These are phyloP conservation scores for Tetrax tetrax DNA, from an alignment of 2,113 vertebrate species.

Conservation along the genomic window DNA sequence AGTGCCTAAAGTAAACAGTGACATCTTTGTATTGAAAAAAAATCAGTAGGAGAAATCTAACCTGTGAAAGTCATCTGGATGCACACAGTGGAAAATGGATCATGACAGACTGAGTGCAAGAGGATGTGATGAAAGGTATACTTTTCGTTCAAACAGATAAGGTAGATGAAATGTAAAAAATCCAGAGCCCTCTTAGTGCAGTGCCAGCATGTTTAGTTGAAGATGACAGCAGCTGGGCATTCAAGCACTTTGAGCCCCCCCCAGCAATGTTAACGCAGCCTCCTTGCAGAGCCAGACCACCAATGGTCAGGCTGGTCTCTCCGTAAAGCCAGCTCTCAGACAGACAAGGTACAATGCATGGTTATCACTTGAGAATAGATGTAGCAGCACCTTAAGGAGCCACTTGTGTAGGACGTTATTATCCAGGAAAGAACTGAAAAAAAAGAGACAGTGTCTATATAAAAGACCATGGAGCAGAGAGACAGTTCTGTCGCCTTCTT, in stretches of 20 bases:
- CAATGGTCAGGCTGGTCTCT: background rate
- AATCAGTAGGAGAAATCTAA: background rate
- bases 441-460: background rate
- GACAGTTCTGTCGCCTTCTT: background rate
- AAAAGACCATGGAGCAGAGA: background rate
- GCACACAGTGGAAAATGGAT: constrained; percentile 28
- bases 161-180: background rate
- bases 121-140: background rate
- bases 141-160: background rate
- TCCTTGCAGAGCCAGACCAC: background rate
- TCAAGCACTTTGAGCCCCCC: background rate
- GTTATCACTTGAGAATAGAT: background rate
- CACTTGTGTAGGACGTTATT: background rate
- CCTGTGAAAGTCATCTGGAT: constrained; percentile 38
- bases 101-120: background rate
- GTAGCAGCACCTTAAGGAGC: background rate
- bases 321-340: background rate
- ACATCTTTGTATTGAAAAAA: background rate
- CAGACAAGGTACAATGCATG: background rate
- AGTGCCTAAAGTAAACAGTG: background rate
- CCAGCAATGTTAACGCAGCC: background rate
- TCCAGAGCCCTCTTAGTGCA: background rate
- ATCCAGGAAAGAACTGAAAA: background rate
- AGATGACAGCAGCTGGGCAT: background rate
- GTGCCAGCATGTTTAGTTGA: accelerated